These are phyloP conservation scores for Drosophila yakuba DNA, from an alignment of 1,140 invertebrate species.

Conservation along the genomic window DNA sequence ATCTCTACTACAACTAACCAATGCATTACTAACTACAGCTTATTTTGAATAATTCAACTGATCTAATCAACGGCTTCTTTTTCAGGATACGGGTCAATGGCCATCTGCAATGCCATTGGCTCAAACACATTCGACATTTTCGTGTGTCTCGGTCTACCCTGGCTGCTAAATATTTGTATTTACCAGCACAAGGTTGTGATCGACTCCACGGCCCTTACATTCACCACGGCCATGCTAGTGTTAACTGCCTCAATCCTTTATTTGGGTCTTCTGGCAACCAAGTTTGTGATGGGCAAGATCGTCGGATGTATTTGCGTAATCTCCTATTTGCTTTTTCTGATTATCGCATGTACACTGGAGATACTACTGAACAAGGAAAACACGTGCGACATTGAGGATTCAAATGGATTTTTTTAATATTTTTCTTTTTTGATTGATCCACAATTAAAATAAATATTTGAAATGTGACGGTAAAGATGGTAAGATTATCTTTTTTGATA, in stretches of 20 bases:
- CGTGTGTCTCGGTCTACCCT: slow-evolving; percentile 92
- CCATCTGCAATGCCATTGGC: slow-evolving; percentile 93
- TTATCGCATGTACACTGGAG: slow-evolving; percentile 91
- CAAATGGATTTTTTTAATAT: background rate
- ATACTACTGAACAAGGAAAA: slow-evolving; percentile 89
- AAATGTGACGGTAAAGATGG: too few species aligned
- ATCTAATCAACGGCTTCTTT: background rate
- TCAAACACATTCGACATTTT: slow-evolving; percentile 95
- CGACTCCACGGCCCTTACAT: slow-evolving; percentile 90
- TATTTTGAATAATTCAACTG: too few species aligned
- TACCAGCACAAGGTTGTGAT: slow-evolving; percentile 86
- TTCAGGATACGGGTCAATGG: slow-evolving; percentile 91
- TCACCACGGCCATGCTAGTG: slow-evolving; percentile 90
- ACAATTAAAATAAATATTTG: too few species aligned
- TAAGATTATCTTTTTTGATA: too few species aligned
- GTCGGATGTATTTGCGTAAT: slow-evolving; percentile 90
- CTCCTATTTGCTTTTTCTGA: slow-evolving; percentile 90
- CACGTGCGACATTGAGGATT: slow-evolving; percentile 86
- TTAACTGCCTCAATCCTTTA: slow-evolving; percentile 90
- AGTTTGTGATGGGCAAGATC: slow-evolving; percentile 87
- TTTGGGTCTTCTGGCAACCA: slow-evolving; percentile 84
- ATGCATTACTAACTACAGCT: too few species aligned
- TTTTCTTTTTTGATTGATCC: too few species aligned
- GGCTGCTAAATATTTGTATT: slow-evolving; percentile 91
- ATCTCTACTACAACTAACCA: too few species aligned